phyloP scores from a whole-genome alignment of 2,797 vertebrate species.

The Sebastes kiyomatsui region DNA sequence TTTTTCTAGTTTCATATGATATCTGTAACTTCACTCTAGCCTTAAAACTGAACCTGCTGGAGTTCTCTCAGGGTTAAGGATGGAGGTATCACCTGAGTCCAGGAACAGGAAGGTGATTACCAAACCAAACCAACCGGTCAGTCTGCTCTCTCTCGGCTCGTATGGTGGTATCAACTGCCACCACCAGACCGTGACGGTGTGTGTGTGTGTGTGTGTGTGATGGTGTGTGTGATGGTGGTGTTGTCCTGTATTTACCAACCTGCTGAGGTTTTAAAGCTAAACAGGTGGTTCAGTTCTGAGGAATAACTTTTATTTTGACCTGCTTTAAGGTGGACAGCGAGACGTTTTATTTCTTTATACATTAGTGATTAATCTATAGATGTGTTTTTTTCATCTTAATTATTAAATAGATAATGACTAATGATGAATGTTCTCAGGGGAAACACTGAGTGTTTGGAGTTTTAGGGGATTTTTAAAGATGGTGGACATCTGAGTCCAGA shows the following conservation, averaged over 20 bases:
- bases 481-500: not conserved
- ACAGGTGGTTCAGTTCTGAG: not conserved
- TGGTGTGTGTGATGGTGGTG: no score
- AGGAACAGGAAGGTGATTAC: constrained; percentile 13
- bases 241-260: not conserved
- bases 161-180: not conserved
- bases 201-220: not conserved
- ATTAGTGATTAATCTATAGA: not conserved
- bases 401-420: not conserved
- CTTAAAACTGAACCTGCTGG: no score
- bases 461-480: not conserved
- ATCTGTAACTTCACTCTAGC: no score
- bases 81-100: not conserved
- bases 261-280: not conserved
- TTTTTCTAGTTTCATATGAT: no score
- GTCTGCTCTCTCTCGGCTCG: constrained; percentile 5
- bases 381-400: not conserved
- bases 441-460: not conserved
- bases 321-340: not conserved
- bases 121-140: constrained; percentile 29
- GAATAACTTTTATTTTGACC: not conserved
- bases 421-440: not conserved
- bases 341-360: not conserved
- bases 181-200: not conserved
- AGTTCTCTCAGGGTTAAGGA: not conserved